Conservation (phyloP, 2,797 vertebrate genomes). For the Delichon dasypus region DNA sequence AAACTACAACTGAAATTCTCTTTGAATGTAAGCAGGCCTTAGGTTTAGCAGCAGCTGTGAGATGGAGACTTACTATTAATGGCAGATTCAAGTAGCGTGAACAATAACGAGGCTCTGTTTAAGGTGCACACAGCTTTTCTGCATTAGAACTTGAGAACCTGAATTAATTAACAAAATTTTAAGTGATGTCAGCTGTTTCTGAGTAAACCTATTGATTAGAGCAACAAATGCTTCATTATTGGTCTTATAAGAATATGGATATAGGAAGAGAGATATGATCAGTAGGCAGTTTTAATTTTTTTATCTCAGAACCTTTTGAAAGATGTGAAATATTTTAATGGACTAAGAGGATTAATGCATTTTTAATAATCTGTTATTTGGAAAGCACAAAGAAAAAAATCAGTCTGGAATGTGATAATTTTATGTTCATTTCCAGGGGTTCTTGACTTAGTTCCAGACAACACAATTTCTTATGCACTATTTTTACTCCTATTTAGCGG, state of each 20-base stretch:
- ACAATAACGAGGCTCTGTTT: not conserved
- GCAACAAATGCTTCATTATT: not conserved
- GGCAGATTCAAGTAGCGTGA: not conserved
- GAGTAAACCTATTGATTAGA: not conserved
- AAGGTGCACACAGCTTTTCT: not conserved
- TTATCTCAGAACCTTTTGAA: not conserved
- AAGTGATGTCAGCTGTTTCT: slow-evolving; percentile 21
- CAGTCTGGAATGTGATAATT: not conserved
- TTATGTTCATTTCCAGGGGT: not conserved
- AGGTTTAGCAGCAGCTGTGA: slow-evolving; percentile 18
- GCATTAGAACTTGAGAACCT: not conserved
- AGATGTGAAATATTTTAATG: not conserved
- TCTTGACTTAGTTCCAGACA: not conserved
- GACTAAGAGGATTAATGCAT: not conserved
- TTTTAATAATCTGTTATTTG: not conserved
- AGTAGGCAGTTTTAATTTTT: not conserved
- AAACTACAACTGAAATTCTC: not conserved
- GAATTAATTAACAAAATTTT: not conserved
- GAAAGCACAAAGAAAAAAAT: not conserved
- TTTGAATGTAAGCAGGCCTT: not conserved
- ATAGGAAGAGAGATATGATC: not conserved
- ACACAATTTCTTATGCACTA: not conserved
- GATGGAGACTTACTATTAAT: not conserved
- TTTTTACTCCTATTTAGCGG: not conserved
- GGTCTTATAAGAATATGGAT: not conserved